Evolutionary conservation across 2,113 vertebrate species (phyloP), one percentile per base, ranked within the genome.

Genomic region (Arizona elegans): DNA sequence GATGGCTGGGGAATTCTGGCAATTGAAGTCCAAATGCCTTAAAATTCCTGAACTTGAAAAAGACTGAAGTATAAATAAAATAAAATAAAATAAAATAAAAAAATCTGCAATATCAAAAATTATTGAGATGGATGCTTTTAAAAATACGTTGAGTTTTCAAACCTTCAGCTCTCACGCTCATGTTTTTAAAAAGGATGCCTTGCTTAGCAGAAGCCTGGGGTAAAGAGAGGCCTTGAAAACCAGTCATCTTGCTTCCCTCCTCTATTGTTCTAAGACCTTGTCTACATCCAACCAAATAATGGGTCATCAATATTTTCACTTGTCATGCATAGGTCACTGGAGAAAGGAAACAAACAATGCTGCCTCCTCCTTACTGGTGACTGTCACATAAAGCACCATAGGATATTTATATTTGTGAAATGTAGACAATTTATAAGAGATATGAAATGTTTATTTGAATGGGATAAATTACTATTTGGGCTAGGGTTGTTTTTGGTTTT

Each of bases 311-410:
- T 90, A 86, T 86, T 90, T 86, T 33, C 70, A 87, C 55, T 65
- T 89, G 87, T 55, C 70, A 89, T 29, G n/a, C 56, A 29, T 0
- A n/a, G 50, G 38, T 52, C 75, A 90, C 17, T 5, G 65, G 88
- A 70, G 91, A 92, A 56, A 87, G 47, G 33, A 70, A 92, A 59
- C 75, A 87, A 94, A 56, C 88, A 58, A 50, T 90, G 56, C 13
- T 88, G 90, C 50, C 87, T n/a, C 81, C 86, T 58, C 81, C 50
- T 58, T 43, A 3, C 7, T 21, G 75, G 23, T 54, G 81, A 89
- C 81, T 90, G 88, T 90, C 38, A 58, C 70, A 92, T 55, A 75
- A 94, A 54, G 13, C 81, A 90, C 91, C 70, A 55, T 87, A 70
- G 65, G 58, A 75, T 70, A 33, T 70, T 70, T 70, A 70, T 70